Conservation (phyloP, 2,888 invertebrate genomes). For the Sympetrum striolatum region DNA sequence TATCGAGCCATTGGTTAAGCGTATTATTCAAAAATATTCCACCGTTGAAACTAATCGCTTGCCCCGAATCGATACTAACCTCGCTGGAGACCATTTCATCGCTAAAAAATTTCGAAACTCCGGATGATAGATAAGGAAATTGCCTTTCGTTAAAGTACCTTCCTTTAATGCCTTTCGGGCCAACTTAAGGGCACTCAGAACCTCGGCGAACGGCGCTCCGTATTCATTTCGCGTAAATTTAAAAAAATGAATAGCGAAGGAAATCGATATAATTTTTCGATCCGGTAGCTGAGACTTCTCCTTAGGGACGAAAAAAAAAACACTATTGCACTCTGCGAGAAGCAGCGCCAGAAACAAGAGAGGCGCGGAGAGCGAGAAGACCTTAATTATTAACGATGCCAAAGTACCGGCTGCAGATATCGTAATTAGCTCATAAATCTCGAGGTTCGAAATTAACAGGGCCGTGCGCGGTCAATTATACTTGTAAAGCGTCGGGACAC, state of each 20-base stretch:
- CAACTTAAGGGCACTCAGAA: not conserved
- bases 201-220: not conserved
- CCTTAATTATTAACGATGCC: constrained; percentile 40
- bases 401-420: constrained; percentile 43
- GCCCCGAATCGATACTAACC: not conserved
- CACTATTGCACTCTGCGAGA: not conserved
- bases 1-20: too few relatives aligned
- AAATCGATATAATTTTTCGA: not conserved
- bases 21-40: too few relatives aligned
- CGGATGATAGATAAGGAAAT: not conserved
- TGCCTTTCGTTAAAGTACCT: not conserved
- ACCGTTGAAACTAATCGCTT: not conserved
- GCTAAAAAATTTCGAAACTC: not conserved
- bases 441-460: constrained; percentile 39
- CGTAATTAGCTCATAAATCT: constrained; percentile 42
- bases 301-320: not conserved
- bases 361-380: not conserved
- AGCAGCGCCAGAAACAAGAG: not conserved
- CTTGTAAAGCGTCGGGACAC: constrained; percentile 13
- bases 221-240: not conserved
- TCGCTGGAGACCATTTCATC: not conserved
- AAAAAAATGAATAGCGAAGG: not conserved
- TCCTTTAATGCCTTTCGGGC: not conserved
- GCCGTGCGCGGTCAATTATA: constrained; percentile 38
- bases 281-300: not conserved